phyloP scores from a whole-genome alignment of 2,888 invertebrate genomes.

The Tetrapedia diversipes region DNA sequence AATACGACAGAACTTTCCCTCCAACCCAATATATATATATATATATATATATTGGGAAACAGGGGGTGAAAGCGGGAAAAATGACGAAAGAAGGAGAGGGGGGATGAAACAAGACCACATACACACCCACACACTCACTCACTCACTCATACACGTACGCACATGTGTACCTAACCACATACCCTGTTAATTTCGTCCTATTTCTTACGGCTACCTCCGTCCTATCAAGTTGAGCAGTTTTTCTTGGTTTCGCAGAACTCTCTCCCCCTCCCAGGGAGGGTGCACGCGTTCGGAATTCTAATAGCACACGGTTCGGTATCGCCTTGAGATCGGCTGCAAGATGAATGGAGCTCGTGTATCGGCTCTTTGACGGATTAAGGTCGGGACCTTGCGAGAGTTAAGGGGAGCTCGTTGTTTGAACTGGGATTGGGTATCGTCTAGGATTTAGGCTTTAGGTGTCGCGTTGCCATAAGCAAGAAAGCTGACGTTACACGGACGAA shows the following conservation, averaged over 20 bases:
- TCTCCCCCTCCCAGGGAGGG: background rate
- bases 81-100: no score
- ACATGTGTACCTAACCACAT: no score
- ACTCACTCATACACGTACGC: background rate
- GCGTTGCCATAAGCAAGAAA: background rate
- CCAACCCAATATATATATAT: no score
- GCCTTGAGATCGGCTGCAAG: conserved; percentile 2
- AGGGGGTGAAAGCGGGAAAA: no score
- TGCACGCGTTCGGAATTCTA: conserved; percentile 15
- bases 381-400: background rate
- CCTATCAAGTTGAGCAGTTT: conserved; percentile 14
- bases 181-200: background rate
- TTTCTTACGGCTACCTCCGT: background rate
- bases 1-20: no score
- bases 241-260: conserved; percentile 6
- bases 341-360: background rate
- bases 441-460: background rate
- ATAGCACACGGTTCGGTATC: background rate
- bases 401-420: background rate
- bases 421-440: background rate
- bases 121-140: background rate
- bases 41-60: no score
- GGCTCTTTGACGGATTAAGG: conserved; percentile 25
- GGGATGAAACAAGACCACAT: no score
- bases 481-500: background rate